A percentile compares a stretch with the other conserved stretches of the same genome.
Evolutionary conservation across 35 echinoderm and acorn worm species (phyloP).

Genomic region (Anneissia japonica): DNA sequence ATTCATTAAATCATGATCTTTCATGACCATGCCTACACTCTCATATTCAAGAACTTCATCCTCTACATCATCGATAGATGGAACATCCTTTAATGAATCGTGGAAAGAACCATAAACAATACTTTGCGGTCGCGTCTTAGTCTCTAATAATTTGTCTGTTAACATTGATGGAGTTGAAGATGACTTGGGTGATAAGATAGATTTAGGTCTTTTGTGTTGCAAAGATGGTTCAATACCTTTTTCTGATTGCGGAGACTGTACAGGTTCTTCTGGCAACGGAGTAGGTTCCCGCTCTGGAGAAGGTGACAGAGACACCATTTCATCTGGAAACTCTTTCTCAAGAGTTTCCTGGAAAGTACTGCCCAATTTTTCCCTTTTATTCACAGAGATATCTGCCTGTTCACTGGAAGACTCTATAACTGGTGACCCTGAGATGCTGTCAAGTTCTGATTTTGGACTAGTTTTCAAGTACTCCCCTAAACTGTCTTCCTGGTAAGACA

Average conservation of each 20-base stretch:
- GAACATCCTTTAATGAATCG: slow-evolving; percentile 6
- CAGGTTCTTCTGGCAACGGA: neutral
- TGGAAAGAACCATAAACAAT: neutral
- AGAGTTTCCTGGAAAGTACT: neutral
- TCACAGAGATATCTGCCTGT: neutral
- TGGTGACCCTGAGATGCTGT: neutral
- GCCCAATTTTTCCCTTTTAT: neutral
- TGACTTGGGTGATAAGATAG: neutral
- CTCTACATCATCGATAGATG: slow-evolving; percentile 6
- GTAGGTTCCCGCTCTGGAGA: neutral
- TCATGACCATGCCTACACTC: neutral
- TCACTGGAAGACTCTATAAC: neutral
- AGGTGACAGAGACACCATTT: neutral
- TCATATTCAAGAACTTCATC: neutral
- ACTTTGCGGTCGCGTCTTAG: neutral
- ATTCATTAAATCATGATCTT: neutral
- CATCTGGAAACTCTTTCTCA: neutral
- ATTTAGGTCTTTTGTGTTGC: neutral
- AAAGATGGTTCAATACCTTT: no score
- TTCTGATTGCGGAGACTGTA: neutral
- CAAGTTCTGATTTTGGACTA: neutral
- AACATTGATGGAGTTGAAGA: neutral
- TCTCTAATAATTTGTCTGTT: neutral
- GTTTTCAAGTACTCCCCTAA: neutral
- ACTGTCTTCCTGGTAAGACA: neutral